Evolutionary conservation across 2,888 invertebrate genomes (phyloP), one percentile per base, ranked within the genome.

Genomic region (Aspidiotus rigidus): DNA sequence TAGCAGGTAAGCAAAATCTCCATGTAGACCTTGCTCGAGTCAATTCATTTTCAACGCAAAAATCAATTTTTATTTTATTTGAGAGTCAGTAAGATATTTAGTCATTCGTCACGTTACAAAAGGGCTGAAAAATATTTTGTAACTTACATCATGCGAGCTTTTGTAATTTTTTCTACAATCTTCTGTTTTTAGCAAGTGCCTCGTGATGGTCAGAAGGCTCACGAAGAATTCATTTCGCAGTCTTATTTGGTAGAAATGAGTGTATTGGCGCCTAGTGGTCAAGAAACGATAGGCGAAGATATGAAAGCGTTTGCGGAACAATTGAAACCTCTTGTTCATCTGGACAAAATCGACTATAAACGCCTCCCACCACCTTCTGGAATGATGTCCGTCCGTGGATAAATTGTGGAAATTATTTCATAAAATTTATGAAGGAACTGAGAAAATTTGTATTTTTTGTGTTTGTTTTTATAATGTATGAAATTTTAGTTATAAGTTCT

Each of bases 261-360:
- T 73, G 88, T 93, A 11, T 80, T 93, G 67, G 93, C 94, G 3
- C 93, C 93, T 0, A 88, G 88, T 74, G 93, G 93, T 0, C 93
- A 96, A 78, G 95, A 96, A 77, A 90, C 92, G 17, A 91, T 97
- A 70, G 96, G 91, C 5, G 96, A 96, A 76, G 96, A 97, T 76
- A 95, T 97, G 90, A 86, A 90, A 72, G 85, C 89, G 41, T 95
- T 97, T 80, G 93, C 96, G 0, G 96, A 97, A 77, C 95, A 96
- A 76, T 81, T 97, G 3, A 86, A 90, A 75, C 96, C 97, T 0
- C 81, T 95, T 9, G 94, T 95, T 6, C 89, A 90, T 74, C 82
- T 96, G 8, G 95, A 95, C 76, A 95, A 95, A 80, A 89, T 94
- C 64, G 95, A 95, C 80, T 93, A 91, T 77, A 90, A 90, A 76